Percentiles rank a stretch among this genome's conserved stretches.
Conservation (phyloP, 2,888 invertebrate species). For the Xestia c-nigrum region DNA sequence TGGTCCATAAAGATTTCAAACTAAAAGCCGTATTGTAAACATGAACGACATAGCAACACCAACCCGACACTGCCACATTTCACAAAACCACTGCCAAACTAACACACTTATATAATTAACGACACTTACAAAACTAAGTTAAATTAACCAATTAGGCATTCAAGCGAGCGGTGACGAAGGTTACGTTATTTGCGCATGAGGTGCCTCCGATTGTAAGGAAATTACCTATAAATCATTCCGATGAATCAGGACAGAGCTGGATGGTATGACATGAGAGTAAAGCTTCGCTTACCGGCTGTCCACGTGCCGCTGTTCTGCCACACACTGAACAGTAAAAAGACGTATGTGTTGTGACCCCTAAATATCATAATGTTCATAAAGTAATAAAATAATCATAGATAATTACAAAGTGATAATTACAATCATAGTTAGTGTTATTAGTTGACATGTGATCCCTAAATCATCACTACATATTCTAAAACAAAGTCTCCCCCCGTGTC, state of each 20-base stretch:
- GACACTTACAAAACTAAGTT: conserved; percentile 70
- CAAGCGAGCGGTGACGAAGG: conserved; percentile 66
- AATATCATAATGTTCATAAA: no score
- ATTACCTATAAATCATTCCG: conserved; percentile 69
- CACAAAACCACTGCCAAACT: conserved; percentile 45
- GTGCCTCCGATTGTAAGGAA: conserved; percentile 65
- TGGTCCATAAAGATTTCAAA: neutral
- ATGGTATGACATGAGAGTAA: neutral
- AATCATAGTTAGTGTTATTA: no score
- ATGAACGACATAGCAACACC: neutral
- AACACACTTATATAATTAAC: conserved; percentile 65
- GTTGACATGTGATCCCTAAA: no score
- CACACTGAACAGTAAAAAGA: neutral
- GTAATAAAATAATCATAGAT: no score
- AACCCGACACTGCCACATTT: neutral
- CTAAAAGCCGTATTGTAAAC: neutral
- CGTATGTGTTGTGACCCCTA: neutral
- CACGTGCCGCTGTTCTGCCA: neutral
- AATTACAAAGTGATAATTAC: no score
- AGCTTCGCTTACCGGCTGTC: neutral
- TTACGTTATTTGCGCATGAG: conserved; percentile 60
- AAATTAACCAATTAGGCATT: conserved; percentile 68
- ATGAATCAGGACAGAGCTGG: conserved; percentile 14
- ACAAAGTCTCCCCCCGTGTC: no score
- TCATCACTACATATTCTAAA: no score